Base-by-base conservation (phyloP, 2,888 invertebrate species). In the Brachyptera risi region DNA sequence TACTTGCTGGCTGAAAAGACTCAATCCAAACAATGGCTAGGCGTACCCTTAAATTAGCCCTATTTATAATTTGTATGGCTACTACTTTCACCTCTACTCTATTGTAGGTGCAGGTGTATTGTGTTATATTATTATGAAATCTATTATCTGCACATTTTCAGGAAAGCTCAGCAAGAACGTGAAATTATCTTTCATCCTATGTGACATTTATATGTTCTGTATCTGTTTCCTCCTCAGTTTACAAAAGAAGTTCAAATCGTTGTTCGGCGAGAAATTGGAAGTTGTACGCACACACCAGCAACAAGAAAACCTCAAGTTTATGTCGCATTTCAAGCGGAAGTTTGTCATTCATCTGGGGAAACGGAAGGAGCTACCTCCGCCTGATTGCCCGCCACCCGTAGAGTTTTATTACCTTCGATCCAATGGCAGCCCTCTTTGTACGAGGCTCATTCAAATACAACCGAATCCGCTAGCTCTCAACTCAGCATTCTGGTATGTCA, bases 231-330 rank as follows among this genome's bases (percentile, higher is more conserved):
- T 60, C 70, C 35, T 60, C 70, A 84, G 85, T 67, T 79, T 93
- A 68, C 91, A 92, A 74, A 94, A 93, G 75, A 94, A 92, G 74
- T 95, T 96, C 74, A 92, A 93, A 73, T 80, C 87, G 0, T 79
- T 93, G 68, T 95, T 95, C 70, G 87, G 88, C 13, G 92, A 93
- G 71, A 92, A 93, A 71, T 76, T 95, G 68, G 98, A 98, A 76
- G 97, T 96, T 0, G 91, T 98, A 1, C 80, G 97, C 56, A 97
- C 96, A 13, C 94, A 97, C 73, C 98, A 97, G 75, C 99, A 99
- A 74, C 98, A 99, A 76, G 99, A 99, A 77, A 97, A 96, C 75
- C 84, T 96, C 65, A 98, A 96, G 76, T 99, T 99, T 73, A 87
- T 99, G 84, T 91, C 98, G 1, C 98, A 99, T 75, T 99, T 99